phyloP scores from a whole-genome alignment of 1,140 invertebrate genomes.

The Procambarus clarkii region DNA sequence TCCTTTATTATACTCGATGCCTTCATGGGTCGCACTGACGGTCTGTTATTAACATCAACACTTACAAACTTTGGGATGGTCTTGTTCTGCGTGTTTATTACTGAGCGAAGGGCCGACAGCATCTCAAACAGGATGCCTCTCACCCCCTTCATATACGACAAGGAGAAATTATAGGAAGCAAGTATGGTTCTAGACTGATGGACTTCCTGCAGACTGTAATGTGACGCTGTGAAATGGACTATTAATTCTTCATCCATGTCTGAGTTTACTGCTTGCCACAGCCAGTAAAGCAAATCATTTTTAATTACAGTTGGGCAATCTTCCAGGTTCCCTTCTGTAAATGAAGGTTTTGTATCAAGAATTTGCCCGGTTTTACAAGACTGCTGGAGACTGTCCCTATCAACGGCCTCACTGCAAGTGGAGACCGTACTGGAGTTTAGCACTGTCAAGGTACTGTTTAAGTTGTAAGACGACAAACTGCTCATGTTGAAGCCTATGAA shows the following conservation, averaged over 20 bases:
- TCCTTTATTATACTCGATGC: neutral
- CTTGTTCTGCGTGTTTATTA: neutral
- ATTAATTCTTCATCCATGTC: neutral
- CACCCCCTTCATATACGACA: constrained; percentile 36
- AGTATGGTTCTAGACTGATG: constrained; percentile 21
- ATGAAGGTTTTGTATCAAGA: neutral
- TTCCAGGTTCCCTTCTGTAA: neutral
- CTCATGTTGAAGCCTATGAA: no score
- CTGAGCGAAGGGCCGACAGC: neutral
- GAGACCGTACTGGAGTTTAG: neutral
- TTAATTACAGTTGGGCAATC: neutral
- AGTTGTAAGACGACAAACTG: no score
- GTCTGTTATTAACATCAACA: neutral
- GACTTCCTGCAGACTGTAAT: constrained; percentile 20
- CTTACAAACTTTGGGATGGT: constrained; percentile 9
- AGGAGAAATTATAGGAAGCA: neutral
- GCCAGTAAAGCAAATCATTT: neutral
- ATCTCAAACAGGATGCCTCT: neutral
- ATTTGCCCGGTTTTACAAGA: neutral
- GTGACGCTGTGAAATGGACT: constrained; percentile 3
- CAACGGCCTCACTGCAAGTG: neutral
- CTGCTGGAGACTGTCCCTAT: neutral
- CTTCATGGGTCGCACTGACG: neutral
- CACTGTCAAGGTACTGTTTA: neutral
- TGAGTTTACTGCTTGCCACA: neutral